Evolutionary conservation across 2,113 vertebrate species (phyloP).

Genomic region (Hemibagrus wyckioides): DNA sequence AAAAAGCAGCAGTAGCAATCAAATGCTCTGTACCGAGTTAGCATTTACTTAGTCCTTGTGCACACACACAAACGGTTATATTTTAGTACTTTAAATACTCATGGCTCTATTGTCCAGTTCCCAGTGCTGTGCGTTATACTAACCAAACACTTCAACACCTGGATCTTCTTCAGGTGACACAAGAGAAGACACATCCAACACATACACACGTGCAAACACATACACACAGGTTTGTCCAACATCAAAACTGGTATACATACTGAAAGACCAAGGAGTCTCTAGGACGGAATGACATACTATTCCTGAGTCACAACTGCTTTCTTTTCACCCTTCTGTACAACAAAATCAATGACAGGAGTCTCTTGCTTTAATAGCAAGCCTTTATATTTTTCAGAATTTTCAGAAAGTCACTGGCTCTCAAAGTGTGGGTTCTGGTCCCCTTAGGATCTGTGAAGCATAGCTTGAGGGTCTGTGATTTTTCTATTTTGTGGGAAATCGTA

Average conservation of each 20-base stretch:
- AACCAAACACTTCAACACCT: neutral
- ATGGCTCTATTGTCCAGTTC: neutral
- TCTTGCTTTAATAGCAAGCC: neutral
- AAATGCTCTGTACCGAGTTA: neutral
- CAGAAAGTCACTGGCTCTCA: neutral
- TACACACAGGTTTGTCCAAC: neutral
- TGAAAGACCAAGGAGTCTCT: neutral
- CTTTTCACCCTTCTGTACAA: neutral
- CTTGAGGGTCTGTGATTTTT: neutral
- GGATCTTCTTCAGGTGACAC: neutral
- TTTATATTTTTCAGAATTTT: neutral
- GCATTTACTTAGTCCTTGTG: neutral
- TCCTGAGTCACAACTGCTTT: no score
- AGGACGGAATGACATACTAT: neutral
- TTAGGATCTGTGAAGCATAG: neutral
- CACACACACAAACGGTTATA: neutral
- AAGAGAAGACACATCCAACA: neutral
- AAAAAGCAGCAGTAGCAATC: constrained; percentile 2
- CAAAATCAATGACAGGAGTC: neutral
- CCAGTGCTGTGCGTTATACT: neutral
- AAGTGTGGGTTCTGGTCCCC: neutral
- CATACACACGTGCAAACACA: neutral
- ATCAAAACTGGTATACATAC: neutral
- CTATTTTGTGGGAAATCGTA: neutral
- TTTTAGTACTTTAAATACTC: neutral